Percentiles rank a stretch among this genome's conserved stretches.
These are phyloP conservation scores for Galeopsomyia nigrocyanea DNA, from an alignment of 2,888 invertebrate species.

Conservation along the genomic window DNA sequence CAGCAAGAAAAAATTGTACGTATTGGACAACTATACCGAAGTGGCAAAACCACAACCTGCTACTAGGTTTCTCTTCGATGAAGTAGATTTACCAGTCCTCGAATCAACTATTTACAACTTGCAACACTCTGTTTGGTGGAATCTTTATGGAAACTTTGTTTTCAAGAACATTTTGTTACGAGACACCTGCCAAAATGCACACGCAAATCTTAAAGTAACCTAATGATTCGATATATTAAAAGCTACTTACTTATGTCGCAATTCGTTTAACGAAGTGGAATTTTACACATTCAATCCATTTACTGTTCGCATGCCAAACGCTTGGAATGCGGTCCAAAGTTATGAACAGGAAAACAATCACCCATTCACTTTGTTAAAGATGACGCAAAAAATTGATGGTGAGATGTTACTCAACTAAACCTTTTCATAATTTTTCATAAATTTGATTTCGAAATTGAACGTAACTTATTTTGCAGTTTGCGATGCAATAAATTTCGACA, in stretches of 20 bases:
- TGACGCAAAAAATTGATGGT: not conserved
- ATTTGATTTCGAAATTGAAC: not conserved
- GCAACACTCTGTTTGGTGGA: not conserved
- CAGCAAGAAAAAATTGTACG: too few relatives aligned
- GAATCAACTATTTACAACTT: not conserved
- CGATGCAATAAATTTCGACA: not conserved
- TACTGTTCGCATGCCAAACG: not conserved
- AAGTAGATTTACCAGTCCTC: not conserved
- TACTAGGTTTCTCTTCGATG: not conserved
- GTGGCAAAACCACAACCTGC: not conserved
- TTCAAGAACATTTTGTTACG: not conserved
- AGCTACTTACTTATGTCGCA: not conserved
- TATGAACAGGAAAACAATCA: not conserved
- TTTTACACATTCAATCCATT: constrained; percentile 2
- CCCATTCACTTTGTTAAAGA: not conserved
- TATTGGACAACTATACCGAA: too few relatives aligned
- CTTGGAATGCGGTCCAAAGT: not conserved
- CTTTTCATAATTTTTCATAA: not conserved
- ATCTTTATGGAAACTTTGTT: not conserved
- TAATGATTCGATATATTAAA: not conserved
- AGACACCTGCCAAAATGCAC: not conserved
- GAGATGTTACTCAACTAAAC: not conserved
- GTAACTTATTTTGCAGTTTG: not conserved
- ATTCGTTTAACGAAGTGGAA: not conserved
- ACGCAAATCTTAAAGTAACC: not conserved